These are phyloP conservation scores for Thymelicus sylvestris DNA, from an alignment of 2,888 invertebrate species.

Conservation along the genomic window DNA sequence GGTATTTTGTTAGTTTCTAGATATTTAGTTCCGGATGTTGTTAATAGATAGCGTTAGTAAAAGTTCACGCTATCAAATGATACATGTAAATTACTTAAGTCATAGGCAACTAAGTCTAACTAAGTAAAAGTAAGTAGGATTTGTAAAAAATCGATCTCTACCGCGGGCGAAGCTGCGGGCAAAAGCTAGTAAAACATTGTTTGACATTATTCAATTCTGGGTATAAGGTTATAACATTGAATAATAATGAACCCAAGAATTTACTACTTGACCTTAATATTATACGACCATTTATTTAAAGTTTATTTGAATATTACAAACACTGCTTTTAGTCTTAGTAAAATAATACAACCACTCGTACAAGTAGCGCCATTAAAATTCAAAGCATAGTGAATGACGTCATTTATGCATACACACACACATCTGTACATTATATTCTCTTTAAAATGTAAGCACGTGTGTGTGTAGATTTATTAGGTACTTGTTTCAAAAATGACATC, in stretches of 20 bases:
- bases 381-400: conserved; percentile 5
- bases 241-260: conserved; percentile 1
- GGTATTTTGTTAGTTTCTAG: too few species aligned
- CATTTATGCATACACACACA: neutral
- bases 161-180: too few species aligned
- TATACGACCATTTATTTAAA: neutral
- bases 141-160: too few species aligned
- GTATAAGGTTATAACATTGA: neutral
- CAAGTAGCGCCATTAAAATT: neutral
- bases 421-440: neutral
- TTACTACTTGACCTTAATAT: neutral
- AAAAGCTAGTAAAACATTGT: too few species aligned
- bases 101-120: too few species aligned
- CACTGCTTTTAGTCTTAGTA: neutral
- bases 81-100: too few species aligned
- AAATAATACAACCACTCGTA: neutral
- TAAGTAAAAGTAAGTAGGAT: too few species aligned
- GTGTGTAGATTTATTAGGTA: neutral
- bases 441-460: neutral
- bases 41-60: too few species aligned
- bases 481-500: conserved; percentile 19
- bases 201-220: neutral
- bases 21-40: too few species aligned
- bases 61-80: too few species aligned
- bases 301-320: neutral